Evolutionary conservation across 2,113 vertebrate genomes (phyloP), one percentile per base, ranked within the genome.

Genomic region (Zeus faber): DNA sequence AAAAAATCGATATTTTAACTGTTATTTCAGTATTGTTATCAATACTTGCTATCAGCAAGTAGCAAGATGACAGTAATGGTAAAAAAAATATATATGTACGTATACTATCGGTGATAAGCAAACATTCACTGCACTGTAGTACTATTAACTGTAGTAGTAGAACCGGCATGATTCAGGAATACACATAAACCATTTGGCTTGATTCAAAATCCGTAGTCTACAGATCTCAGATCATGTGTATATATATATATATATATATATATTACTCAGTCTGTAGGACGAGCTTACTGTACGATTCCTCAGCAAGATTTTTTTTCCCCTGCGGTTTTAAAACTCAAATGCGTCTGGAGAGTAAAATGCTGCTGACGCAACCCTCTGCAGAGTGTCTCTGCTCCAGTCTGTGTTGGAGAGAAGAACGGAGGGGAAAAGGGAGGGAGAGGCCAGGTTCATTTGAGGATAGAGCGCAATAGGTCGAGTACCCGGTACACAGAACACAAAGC

Each of bases 341-440:
- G 47, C 37, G 57, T 66, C 49, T 79, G 54, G 67, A 70, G 70
- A 63, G 71, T 46, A 51, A 65, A 66, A 78, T 43, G 49, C 33
- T 74, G 77, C 79, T 84, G 85, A 86, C 67, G 74, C 80, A 78
- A 77, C 48, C 43, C 51, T 79, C 74, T 77, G 77, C 78, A 83
- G 60, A 61, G 35, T 46, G 54, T 54, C 58, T n/a, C n/a, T n/a
- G n/a, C n/a, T n/a, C n/a, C n/a, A 27, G 17, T 8, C 3, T 22
- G 3, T 5, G 20, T 21, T 21, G 44, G 17, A 40, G 35, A 11
- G 14, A 41, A 18, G 17, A 20, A 18, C 11, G 23, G 26, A 21
- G 17, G 3, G 31, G 13, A 17, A 9, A 44, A 48, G 48, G 54
- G 37, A 46, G 52, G 27, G 60, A 66, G 27, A 58, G 58, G 54